Percentiles rank a stretch among this genome's conserved stretches.
phyloP scores from a whole-genome alignment of 2,888 invertebrate genomes.

The Eupsilia transversa region DNA sequence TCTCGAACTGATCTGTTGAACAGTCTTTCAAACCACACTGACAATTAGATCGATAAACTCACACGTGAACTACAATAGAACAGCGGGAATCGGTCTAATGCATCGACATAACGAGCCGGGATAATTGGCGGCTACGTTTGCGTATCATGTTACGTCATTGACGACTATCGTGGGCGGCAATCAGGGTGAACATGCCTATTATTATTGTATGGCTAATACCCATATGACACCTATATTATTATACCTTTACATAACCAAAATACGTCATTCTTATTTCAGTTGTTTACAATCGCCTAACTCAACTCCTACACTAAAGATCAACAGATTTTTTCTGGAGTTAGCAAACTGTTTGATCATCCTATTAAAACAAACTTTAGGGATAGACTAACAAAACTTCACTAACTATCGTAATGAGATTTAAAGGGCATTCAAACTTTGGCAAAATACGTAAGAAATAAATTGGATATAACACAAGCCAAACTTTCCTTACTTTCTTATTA shows the following conservation, averaged over 20 bases:
- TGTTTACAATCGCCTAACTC: background rate
- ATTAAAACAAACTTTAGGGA: slow-evolving; percentile 33
- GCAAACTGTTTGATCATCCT: slow-evolving; percentile 12
- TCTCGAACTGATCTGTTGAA: background rate
- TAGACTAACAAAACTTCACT: slow-evolving; percentile 40
- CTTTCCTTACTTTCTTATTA: slow-evolving; percentile 28
- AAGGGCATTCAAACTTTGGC: slow-evolving; percentile 44
- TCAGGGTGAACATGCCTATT: slow-evolving; percentile 40
- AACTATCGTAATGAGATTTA: slow-evolving; percentile 44
- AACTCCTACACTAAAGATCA: slow-evolving; percentile 3
- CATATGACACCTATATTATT: slow-evolving; percentile 11
- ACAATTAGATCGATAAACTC: slow-evolving; percentile 21
- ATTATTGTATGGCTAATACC: slow-evolving; percentile 29
- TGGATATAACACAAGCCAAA: slow-evolving; percentile 31
- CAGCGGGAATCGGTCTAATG: slow-evolving; percentile 39
- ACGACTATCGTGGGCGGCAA: slow-evolving; percentile 48
- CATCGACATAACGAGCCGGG: slow-evolving; percentile 33
- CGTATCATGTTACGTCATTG: slow-evolving; percentile 51
- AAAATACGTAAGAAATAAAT: slow-evolving; percentile 39
- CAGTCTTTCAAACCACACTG: slow-evolving; percentile 1
- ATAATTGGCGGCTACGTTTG: slow-evolving; percentile 47
- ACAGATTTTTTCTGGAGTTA: slow-evolving; percentile 12
- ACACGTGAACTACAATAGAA: slow-evolving; percentile 18
- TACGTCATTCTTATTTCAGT: slow-evolving; percentile 6
- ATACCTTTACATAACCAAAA: slow-evolving; percentile 3